Evolutionary conservation across 2,888 invertebrate species (phyloP), one percentile per base, ranked within the genome.

Genomic region (Hesperia comma): DNA sequence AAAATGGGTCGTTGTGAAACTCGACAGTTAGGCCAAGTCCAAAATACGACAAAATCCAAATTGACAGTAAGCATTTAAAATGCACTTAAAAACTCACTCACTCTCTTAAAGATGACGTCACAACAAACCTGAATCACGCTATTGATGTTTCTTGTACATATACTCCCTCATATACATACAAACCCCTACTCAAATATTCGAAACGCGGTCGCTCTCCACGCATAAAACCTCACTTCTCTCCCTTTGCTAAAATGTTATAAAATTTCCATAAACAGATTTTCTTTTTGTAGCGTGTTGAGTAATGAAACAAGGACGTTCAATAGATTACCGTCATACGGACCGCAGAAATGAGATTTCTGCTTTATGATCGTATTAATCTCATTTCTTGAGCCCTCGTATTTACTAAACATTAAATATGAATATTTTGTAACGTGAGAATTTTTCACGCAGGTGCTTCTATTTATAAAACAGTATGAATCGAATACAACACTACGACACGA

Each of bases 351-450:
- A 21, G 49, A 49, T 19, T 49, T 49, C 19, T 49, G 19, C 8
- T 49, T 49, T 49, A 49, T 49, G 49, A 12, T 49, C 49, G 12
- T 19, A 19, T 49, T 8, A 49, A 49, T 49, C 10, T 49, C 49
- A 19, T 49, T 19, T 12, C 8, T 19, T 49, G 17, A 19, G 7
- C 6, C 43, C 15, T 43, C 15, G 15, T 5, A 43, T 43, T 43
- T 43, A 43, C 43, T 43, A 43, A 15, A 15, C 15, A 6, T 6
- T 43, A 15, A 15, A 15, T 4, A 15, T 6, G n/a, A n/a, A n/a
- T n/a, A n/a, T n/a, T n/a, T n/a, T n/a, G n/a, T n/a, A n/a, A n/a
- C n/a, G n/a, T n/a, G n/a, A n/a, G n/a, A n/a, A n/a, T n/a, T n/a
- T n/a, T n/a, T n/a, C n/a, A n/a, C n/a, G n/a, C n/a, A n/a, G n/a